phyloP scores from a whole-genome alignment of 1,140 invertebrate genomes.

The Streblospio benedicti region DNA sequence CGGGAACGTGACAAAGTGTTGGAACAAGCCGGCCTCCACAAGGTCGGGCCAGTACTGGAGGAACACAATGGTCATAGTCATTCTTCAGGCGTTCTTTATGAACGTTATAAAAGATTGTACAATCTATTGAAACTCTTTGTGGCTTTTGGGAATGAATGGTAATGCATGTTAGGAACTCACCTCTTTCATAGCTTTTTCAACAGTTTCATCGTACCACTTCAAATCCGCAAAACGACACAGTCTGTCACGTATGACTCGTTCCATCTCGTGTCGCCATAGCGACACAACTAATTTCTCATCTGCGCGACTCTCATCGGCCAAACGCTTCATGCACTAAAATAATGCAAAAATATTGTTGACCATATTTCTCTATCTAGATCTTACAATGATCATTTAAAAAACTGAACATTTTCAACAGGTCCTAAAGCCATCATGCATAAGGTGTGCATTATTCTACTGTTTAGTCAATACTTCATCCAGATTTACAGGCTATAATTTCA shows the following conservation, averaged over 20 bases:
- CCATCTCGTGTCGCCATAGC: constrained; percentile 43
- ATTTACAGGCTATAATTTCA: too few species aligned
- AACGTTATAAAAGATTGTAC: too few species aligned
- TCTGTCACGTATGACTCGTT: constrained; percentile 37
- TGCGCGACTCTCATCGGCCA: constrained; percentile 40
- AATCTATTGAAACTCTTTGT: too few species aligned
- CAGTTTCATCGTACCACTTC: constrained; percentile 39
- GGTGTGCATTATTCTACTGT: too few species aligned
- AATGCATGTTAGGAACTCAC: too few species aligned
- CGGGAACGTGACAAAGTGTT: constrained; percentile 42
- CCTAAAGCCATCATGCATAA: too few species aligned
- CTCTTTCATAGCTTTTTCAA: constrained; percentile 29
- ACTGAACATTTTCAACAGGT: too few species aligned
- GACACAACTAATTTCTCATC: constrained; percentile 42
- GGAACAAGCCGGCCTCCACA: constrained; percentile 24
- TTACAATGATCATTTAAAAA: too few species aligned
- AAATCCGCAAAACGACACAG: constrained; percentile 35
- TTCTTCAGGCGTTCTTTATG: not conserved
- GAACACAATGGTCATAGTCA: constrained; percentile 16
- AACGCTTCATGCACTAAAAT: constrained; percentile 34
- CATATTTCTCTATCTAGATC: not conserved
- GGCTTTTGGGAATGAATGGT: too few species aligned
- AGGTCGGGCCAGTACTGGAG: constrained; percentile 35
- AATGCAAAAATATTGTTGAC: constrained; percentile 6
- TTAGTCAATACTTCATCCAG: too few species aligned